A percentile compares a stretch with the other conserved stretches of the same genome.
phyloP scores from a whole-genome alignment of 2,888 invertebrate genomes.

The Ennomos quercinarius region DNA sequence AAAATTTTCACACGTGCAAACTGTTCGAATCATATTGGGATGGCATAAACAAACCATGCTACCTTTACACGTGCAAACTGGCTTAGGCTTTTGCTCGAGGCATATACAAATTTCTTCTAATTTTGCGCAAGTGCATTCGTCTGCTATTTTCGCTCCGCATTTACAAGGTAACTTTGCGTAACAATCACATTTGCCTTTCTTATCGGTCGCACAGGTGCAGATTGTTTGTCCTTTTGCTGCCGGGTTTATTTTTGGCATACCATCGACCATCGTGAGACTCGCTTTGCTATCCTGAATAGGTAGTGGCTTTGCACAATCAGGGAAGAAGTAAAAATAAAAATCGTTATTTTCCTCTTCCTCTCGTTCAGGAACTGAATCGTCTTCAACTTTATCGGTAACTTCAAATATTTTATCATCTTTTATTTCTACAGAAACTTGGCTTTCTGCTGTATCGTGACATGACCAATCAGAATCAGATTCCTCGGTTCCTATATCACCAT shows the following conservation, averaged over 20 bases:
- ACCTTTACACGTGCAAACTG: slow-evolving; percentile 62
- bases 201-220: slow-evolving; percentile 63
- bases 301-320: slow-evolving; percentile 67
- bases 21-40: slow-evolving; percentile 57
- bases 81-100: slow-evolving; percentile 52
- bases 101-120: slow-evolving; percentile 67
- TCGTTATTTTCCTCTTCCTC: slow-evolving; percentile 58
- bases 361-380: slow-evolving; percentile 44
- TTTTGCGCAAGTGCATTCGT: slow-evolving; percentile 64
- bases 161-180: slow-evolving; percentile 62
- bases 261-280: slow-evolving; percentile 67
- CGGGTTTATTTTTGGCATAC: slow-evolving; percentile 69
- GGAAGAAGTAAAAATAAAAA: slow-evolving; percentile 77
- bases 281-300: slow-evolving; percentile 57
- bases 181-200: slow-evolving; percentile 66
- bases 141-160: slow-evolving; percentile 64
- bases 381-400: slow-evolving; percentile 51
- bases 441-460: slow-evolving; percentile 57
- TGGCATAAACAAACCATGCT: slow-evolving; percentile 65
- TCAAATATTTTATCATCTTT: slow-evolving; percentile 49
- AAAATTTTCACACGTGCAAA: slow-evolving; percentile 64
- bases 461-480: slow-evolving; percentile 76
- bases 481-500: slow-evolving; percentile 59
- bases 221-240: slow-evolving; percentile 41
- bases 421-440: slow-evolving; percentile 50